Base-by-base conservation (phyloP, 2,797 vertebrate species). In the Manis crassicaudata region DNA sequence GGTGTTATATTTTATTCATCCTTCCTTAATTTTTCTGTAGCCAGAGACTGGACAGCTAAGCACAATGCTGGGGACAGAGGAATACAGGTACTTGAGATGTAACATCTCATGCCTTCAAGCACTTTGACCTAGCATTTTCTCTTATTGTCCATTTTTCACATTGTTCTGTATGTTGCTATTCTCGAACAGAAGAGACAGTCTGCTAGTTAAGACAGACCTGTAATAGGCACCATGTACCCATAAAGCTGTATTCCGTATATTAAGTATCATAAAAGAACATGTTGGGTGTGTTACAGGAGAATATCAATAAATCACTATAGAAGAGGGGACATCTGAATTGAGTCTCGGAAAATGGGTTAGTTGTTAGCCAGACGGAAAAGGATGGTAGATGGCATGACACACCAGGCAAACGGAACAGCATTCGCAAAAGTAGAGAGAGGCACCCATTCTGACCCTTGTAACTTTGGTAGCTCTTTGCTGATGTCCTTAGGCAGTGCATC, bases 11-110 rank as follows among this genome's bases (percentile, higher is more conserved):
- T 93, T 94, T 93, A 60, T 90, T 46, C 58, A 56, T 58, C 27
- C 13, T 90, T 87, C 40, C 54, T 95, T 96, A 73, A 90, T 60
- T 93, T 92, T 88, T 20, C 20, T 62, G 29, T 80, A 4, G 11
- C n/a, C 56, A 58, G 35, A 89, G 72, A 37, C 27, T 58, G 32
- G 27, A 60, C 4, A 3, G 21, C 67, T 65, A n/a, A 86, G 60
- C 35, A 73, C 3, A 87, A 17, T n/a, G 35, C 29, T 13, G 76
- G 3, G 58, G 40, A 25, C 9, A 43, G 72, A 67, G 50, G 54
- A 81, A 16, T 32, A 40, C 3, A 63, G 40, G 16, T 46, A 21
- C 43, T 40, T 62, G 60, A 16, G n/a, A 40, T 60, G n/a, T 76
- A 79, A 50, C 50, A 14, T 37, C 18, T 35, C 29, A 37, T 8